phyloP scores from a whole-genome alignment of 2,113 vertebrate genomes.

The Gasterosteus aculeatus region DNA sequence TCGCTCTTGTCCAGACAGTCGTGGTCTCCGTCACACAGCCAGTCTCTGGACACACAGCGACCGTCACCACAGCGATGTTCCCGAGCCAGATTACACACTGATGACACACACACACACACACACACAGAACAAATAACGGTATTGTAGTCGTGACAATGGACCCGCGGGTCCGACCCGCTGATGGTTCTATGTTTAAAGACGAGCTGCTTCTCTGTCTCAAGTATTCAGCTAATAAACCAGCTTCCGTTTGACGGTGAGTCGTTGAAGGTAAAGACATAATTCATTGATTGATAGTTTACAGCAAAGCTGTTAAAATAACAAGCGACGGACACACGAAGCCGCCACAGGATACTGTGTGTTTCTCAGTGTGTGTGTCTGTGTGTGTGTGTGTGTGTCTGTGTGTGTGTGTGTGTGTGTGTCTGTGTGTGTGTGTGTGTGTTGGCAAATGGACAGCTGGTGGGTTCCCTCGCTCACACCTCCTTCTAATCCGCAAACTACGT shows the following conservation, averaged over 20 bases:
- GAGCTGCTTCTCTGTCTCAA: too few species aligned
- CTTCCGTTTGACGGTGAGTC: too few species aligned
- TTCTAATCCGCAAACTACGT: slow-evolving; percentile 11
- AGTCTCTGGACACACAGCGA: slow-evolving; percentile 86
- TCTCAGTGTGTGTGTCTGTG: background rate
- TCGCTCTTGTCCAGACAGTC: slow-evolving; percentile 95
- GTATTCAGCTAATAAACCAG: too few species aligned
- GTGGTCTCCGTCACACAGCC: slow-evolving; percentile 96
- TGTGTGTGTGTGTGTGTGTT: background rate
- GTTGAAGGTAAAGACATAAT: too few species aligned
- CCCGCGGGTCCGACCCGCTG: too few species aligned
- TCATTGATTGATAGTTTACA: too few species aligned
- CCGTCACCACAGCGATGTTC: slow-evolving; percentile 92
- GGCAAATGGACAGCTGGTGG: slow-evolving; percentile 28
- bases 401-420: background rate
- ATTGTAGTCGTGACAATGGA: too few species aligned
- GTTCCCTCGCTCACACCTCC: slow-evolving; percentile 8
- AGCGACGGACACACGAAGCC: slow-evolving; percentile 16
- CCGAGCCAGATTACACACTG: slow-evolving; percentile 84
- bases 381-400: background rate
- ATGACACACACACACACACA: slow-evolving; percentile 7
- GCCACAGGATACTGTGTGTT: slow-evolving; percentile 4
- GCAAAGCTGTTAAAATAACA: background rate
- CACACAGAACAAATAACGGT: background rate
- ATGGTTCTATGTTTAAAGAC: background rate